Conservation (phyloP, 2,113 vertebrate species). For the Scortum barcoo region DNA sequence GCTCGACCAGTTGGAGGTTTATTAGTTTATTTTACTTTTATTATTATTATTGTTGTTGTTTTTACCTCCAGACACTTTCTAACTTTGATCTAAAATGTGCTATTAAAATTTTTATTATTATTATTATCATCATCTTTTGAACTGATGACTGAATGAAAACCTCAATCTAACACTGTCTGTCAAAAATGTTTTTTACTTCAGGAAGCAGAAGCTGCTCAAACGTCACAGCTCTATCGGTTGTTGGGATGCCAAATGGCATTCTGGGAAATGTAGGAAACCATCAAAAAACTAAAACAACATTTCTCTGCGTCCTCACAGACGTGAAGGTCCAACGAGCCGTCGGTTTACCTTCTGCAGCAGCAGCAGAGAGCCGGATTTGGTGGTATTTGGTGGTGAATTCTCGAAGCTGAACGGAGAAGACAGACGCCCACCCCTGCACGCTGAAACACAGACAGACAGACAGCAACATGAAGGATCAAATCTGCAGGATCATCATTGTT, state of each 20-base stretch:
- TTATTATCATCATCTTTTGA: background rate
- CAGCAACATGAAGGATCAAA: background rate
- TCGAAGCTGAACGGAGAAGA: conserved; percentile 86
- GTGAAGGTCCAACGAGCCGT: no score
- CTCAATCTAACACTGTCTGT: background rate
- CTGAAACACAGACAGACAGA: conserved; percentile 73
- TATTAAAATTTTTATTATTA: background rate
- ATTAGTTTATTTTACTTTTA: background rate
- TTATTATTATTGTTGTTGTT: background rate
- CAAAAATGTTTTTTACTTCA: background rate
- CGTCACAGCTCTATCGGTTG: background rate
- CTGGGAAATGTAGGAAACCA: background rate
- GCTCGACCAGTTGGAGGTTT: background rate
- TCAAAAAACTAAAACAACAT: no score
- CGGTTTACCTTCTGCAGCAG: conserved; percentile 96
- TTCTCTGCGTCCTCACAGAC: no score
- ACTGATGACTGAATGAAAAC: no score
- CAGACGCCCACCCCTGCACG: conserved; percentile 93
- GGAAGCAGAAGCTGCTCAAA: background rate
- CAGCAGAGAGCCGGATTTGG: conserved; percentile 91
- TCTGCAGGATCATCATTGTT: no score
- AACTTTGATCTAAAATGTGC: background rate
- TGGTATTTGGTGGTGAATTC: conserved; percentile 86
- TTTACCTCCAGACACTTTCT: no score
- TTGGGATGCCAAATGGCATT: background rate